Evolutionary conservation across 2,797 vertebrate genomes (phyloP).

Genomic region (Enteromius mattozi): DNA sequence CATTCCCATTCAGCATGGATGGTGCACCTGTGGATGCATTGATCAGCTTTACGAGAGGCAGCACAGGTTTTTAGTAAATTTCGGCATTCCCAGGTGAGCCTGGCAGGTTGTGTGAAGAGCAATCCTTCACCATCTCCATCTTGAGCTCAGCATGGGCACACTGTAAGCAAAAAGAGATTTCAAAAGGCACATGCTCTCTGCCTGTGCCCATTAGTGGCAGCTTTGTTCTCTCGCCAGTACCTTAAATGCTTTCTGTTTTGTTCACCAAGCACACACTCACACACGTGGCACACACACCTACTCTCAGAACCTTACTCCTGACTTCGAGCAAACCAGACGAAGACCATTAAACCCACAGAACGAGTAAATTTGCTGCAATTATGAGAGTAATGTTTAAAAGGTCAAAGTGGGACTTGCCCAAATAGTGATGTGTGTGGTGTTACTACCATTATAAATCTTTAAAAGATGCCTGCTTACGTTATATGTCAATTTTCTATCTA

Average conservation of each 20-base stretch:
- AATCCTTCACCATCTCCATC: conserved; percentile 9
- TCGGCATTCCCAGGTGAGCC: conserved; percentile 28
- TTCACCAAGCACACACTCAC: conserved; percentile 56
- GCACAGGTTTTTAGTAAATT: conserved; percentile 1
- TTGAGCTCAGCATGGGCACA: conserved; percentile 47
- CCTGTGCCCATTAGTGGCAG: conserved; percentile 62
- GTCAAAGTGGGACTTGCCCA: conserved; percentile 40
- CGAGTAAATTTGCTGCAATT: conserved; percentile 57
- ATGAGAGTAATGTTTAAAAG: conserved; percentile 54
- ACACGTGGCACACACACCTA: conserved; percentile 55
- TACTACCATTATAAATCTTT: conserved; percentile 17
- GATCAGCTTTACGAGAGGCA: conserved; percentile 23
- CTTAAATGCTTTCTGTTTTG: conserved; percentile 58
- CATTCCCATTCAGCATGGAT: background rate
- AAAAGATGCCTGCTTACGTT: background rate
- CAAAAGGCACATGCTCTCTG: conserved; percentile 57
- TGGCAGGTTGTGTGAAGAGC: conserved; percentile 38
- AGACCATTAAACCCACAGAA: conserved; percentile 54
- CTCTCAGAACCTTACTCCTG: conserved; percentile 25
- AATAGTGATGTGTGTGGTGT: conserved; percentile 29
- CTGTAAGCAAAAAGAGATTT: conserved; percentile 58
- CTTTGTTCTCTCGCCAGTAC: conserved; percentile 69
- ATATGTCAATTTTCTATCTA: conserved; percentile 25
- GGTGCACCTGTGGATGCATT: conserved; percentile 8
- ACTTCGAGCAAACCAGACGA: conserved; percentile 57